Evolutionary conservation across 2,888 invertebrate species (phyloP).

Genomic region (Cactoblastis cactorum): DNA sequence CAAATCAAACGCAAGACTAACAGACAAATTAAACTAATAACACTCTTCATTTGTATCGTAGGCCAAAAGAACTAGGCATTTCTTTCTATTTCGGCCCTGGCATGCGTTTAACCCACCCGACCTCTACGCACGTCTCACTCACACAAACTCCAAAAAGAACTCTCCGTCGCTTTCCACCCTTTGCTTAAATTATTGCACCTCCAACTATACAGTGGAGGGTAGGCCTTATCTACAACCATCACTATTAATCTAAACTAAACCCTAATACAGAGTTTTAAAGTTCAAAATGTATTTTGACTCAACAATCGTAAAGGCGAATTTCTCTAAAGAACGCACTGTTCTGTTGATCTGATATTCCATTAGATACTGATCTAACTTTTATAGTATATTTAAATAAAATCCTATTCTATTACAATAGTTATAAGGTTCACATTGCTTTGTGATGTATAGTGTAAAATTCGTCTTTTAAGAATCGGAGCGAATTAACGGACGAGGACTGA

Average conservation of each 20-base stretch:
- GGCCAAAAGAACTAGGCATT: background rate
- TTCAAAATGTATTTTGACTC: conserved; percentile 22
- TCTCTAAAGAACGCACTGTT: conserved; percentile 61
- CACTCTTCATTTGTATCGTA: too few species aligned
- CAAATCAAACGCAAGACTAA: too few species aligned
- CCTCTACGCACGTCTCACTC: conserved; percentile 78
- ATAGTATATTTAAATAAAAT: conserved; percentile 25
- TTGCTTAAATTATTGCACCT: conserved; percentile 79
- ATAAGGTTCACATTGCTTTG: conserved; percentile 32
- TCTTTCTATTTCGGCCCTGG: conserved; percentile 47
- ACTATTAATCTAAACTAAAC: conserved; percentile 33
- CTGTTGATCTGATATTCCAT: conserved; percentile 52
- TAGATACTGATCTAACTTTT: conserved; percentile 60
- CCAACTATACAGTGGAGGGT: conserved; percentile 42
- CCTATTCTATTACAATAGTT: conserved; percentile 21
- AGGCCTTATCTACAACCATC: conserved; percentile 38
- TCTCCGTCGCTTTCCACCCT: conserved; percentile 76
- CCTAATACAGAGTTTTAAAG: conserved; percentile 27
- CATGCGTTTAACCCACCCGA: conserved; percentile 68
- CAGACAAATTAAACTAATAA: too few species aligned
- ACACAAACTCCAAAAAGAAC: conserved; percentile 79
- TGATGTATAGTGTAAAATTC: conserved; percentile 35
- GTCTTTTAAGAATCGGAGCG: conserved; percentile 52
- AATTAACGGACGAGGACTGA: conserved; percentile 43
- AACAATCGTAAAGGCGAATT: conserved; percentile 48